Percentiles rank a stretch among this genome's conserved stretches.
These are phyloP conservation scores for Prenolepis imparis DNA, from an alignment of 2,888 invertebrate species.

Conservation along the genomic window DNA sequence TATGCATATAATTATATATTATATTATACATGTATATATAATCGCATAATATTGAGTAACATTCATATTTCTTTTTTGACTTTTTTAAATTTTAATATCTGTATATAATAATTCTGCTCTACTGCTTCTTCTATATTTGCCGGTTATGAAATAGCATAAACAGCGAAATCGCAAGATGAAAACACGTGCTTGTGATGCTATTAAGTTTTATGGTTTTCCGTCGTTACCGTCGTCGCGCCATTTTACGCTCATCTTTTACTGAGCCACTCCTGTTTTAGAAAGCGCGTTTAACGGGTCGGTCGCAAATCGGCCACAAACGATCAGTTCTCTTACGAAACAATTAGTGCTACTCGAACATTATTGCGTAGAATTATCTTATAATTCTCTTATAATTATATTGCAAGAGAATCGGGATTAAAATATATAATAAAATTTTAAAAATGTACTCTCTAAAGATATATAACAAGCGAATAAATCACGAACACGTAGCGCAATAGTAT, in stretches of 20 bases:
- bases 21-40: neutral
- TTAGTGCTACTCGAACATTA: neutral
- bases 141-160: neutral
- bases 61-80: neutral
- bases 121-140: neutral
- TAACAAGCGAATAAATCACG: neutral
- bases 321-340: neutral
- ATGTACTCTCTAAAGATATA: neutral
- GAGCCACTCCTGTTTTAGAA: constrained; percentile 18
- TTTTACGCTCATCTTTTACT: constrained; percentile 33
- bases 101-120: neutral
- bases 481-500: neutral
- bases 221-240: neutral
- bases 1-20: neutral
- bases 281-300: neutral
- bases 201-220: constrained; percentile 11
- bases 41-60: neutral
- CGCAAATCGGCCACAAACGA: neutral
- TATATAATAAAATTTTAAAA: neutral
- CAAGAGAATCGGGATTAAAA: neutral
- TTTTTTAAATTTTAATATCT: neutral
- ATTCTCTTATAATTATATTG: neutral
- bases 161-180: neutral
- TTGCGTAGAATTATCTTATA: neutral
- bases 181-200: neutral